Evolutionary conservation across 2,113 vertebrate species (phyloP), one percentile per base, ranked within the genome.

Genomic region (Leptobrachium leishanense): DNA sequence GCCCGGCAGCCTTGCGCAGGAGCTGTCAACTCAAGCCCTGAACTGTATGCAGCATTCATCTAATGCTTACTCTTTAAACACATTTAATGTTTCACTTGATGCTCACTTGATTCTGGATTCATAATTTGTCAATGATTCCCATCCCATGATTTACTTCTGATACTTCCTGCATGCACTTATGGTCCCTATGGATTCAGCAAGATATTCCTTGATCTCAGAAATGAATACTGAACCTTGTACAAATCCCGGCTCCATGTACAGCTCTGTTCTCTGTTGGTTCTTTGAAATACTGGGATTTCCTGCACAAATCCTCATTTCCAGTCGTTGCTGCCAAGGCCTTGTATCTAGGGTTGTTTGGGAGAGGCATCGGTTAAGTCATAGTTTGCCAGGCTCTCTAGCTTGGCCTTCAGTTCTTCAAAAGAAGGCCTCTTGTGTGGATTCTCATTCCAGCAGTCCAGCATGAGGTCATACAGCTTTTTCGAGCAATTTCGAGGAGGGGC

Each of bases 381-480:
- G 53, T 79, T 76, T 3, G 69, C 74, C 62, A 86, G 46, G 42
- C 84, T 83, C 44, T 82, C 83, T 41, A 95, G 83, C 2, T 74
- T 43, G 1, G 9, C 3, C 64, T n/a, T 80, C 2, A 95, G 82
- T 0, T 42, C 12, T 43, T 39, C 72, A 83, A 95, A 96, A 42
- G 81, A 68, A 0, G 91, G 93, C 9, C 94, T 86, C 43, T 88
- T 74, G 0, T 43, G 81, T 0, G 93, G 86, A 5, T 83, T 54
- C 0, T 2, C 1, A 0, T 64, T 62, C 95, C 94, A 96, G 76
- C 94, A 95, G 0, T 67, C 69, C 4, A 82, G 2, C 94, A 95
- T 95, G 31, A 92, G 79, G 1, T 79, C 8, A 57, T 93, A 85
- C 15, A 93, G 43, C 0, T 69, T 65, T 0, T 82, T 2, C 0